A percentile compares a stretch with the other conserved stretches of the same genome.
Conservation (phyloP, 1,140 invertebrate genomes). For the Meloidogyne floridensis region DNA sequence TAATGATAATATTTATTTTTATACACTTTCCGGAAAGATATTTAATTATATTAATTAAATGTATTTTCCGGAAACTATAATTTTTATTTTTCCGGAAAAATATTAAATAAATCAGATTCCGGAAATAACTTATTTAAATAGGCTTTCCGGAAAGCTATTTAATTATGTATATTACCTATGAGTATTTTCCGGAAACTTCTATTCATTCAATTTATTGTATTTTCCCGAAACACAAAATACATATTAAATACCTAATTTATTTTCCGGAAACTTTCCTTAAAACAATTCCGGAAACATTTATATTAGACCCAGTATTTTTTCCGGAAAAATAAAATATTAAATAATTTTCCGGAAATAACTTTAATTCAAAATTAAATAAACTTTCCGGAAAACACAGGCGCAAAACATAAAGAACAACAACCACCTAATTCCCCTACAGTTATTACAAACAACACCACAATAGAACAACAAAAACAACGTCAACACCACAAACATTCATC, state of each 20-base stretch:
- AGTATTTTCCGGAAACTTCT: neutral
- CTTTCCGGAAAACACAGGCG: neutral
- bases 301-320: too few relatives aligned
- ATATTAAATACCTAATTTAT: too few relatives aligned
- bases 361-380: neutral
- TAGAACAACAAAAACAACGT: slow-evolving; percentile 2
- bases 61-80: neutral
- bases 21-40: neutral
- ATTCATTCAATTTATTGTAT: too few relatives aligned
- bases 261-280: too few relatives aligned
- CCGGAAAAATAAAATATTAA: too few relatives aligned
- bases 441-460: neutral
- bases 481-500: neutral
- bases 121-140: neutral
- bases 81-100: too few relatives aligned
- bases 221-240: too few relatives aligned
- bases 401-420: slow-evolving; percentile 36
- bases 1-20: neutral
- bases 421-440: neutral
- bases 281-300: too few relatives aligned
- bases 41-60: neutral
- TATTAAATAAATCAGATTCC: too few relatives aligned
- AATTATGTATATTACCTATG: neutral
- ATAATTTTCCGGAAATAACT: too few relatives aligned
- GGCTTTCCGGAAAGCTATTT: neutral